Percentiles rank a stretch among this genome's conserved stretches.
phyloP scores from a whole-genome alignment of 2,888 invertebrate species.

The Molorchus minor region DNA sequence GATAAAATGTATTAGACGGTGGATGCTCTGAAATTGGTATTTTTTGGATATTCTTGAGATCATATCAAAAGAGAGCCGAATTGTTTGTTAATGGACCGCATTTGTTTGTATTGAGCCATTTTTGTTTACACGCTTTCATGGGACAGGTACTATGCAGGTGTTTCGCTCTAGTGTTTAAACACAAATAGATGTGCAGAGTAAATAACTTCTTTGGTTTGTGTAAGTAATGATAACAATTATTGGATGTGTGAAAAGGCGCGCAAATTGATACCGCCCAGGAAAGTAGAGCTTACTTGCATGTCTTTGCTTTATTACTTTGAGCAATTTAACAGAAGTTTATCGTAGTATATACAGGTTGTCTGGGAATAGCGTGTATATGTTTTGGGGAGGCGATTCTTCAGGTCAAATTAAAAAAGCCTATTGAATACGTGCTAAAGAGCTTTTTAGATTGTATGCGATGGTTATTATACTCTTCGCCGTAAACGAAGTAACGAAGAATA shows the following conservation, averaged over 20 bases:
- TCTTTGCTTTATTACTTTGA: background rate
- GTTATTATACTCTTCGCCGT: no score
- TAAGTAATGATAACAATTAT: background rate
- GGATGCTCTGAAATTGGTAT: constrained; percentile 22
- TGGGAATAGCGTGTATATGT: background rate
- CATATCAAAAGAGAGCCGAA: constrained; percentile 8
- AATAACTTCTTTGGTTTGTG: background rate
- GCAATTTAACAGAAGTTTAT: background rate
- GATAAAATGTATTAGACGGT: constrained; percentile 19
- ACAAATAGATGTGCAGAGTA: constrained; percentile 8
- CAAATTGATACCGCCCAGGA: background rate
- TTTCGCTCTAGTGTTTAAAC: constrained; percentile 4
- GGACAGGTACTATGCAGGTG: background rate
- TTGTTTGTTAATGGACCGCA: constrained; percentile 14
- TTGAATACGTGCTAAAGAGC: no score
- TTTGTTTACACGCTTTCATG: constrained; percentile 2
- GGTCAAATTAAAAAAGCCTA: no score
- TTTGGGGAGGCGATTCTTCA: no score
- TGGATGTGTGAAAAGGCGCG: background rate
- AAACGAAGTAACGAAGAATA: no score
- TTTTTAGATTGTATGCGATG: no score
- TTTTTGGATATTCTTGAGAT: background rate
- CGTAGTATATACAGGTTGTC: background rate
- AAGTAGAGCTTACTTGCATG: background rate
- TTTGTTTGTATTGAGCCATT: constrained; percentile 14